Conservation (phyloP, 2,113 vertebrate genomes). For the Psettodes erumei region DNA sequence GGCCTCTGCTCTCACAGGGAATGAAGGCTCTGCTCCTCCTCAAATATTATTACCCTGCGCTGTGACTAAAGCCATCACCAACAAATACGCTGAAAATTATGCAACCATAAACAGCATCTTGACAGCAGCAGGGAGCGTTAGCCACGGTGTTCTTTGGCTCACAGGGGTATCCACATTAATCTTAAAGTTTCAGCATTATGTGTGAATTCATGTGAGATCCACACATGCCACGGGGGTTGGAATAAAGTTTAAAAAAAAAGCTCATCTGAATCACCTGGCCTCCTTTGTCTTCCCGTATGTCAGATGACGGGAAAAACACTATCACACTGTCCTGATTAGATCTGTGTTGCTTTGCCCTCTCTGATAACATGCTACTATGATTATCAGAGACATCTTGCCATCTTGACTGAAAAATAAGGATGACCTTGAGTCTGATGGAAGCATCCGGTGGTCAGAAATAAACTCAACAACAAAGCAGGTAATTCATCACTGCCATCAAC, state of each 20-base stretch:
- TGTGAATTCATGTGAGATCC: constrained; percentile 62
- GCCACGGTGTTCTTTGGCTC: constrained; percentile 55
- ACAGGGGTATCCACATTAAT: constrained; percentile 64
- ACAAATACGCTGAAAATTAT: constrained; percentile 62
- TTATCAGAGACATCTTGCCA: constrained; percentile 77
- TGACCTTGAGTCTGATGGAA: constrained; percentile 67
- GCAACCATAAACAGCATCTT: constrained; percentile 54
- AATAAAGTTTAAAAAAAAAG: constrained; percentile 27
- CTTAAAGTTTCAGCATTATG: constrained; percentile 54
- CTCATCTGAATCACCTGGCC: constrained; percentile 48
- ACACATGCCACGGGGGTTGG: constrained; percentile 47
- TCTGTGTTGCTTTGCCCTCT: constrained; percentile 71
- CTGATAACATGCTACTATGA: constrained; percentile 77
- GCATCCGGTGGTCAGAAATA: neutral
- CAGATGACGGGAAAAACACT: constrained; percentile 51
- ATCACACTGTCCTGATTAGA: constrained; percentile 72
- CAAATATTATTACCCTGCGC: constrained; percentile 54
- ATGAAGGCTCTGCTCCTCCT: constrained; percentile 44
- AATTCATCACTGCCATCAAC: neutral
- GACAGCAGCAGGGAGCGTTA: constrained; percentile 44
- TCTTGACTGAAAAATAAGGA: constrained; percentile 51
- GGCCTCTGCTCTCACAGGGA: constrained; percentile 15
- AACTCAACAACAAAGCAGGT: neutral
- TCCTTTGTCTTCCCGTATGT: constrained; percentile 59
- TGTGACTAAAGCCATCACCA: constrained; percentile 44